Percentiles rank a stretch among this genome's conserved stretches.
Conservation (phyloP, 2,888 invertebrate species). For the Allygus modestus region DNA sequence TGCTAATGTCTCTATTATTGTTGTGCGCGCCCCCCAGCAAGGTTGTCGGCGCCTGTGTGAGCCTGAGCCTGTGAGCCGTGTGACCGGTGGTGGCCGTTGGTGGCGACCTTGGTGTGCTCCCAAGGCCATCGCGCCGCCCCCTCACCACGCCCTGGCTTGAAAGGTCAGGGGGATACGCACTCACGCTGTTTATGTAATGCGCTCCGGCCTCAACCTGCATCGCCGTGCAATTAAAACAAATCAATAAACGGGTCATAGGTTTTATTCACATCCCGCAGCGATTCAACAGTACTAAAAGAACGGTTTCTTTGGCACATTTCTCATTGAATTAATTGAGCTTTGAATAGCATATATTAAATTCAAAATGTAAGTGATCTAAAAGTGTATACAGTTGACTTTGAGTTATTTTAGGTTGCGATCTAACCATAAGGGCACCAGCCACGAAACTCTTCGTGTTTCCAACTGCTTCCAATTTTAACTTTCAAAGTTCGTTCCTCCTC, state of each 20-base stretch:
- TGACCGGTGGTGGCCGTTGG: not conserved
- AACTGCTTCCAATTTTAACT: too few species aligned
- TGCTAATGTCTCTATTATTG: conserved; percentile 19
- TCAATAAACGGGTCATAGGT: not conserved
- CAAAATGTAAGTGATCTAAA: too few species aligned
- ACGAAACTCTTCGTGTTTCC: too few species aligned
- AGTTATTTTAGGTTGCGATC: too few species aligned
- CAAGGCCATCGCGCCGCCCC: not conserved
- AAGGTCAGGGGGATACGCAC: conserved; percentile 41
- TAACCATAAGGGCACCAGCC: too few species aligned
- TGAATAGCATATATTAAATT: too few species aligned
- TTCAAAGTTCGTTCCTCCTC: too few species aligned
- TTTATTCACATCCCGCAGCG: not conserved
- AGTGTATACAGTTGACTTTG: too few species aligned
- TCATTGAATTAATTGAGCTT: too few species aligned
- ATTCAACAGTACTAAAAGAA: too few species aligned
- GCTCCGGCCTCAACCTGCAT: conserved; percentile 22
- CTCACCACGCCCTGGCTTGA: conserved; percentile 14
- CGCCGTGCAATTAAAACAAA: not conserved
- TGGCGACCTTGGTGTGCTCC: not conserved
- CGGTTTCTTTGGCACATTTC: too few species aligned
- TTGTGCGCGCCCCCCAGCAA: not conserved
- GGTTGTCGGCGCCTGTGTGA: too few species aligned
- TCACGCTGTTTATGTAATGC: conserved; percentile 39
- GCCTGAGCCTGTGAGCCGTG: not conserved